phyloP scores from a whole-genome alignment of 2,888 invertebrate genomes.

The Cerceris rybyensis region DNA sequence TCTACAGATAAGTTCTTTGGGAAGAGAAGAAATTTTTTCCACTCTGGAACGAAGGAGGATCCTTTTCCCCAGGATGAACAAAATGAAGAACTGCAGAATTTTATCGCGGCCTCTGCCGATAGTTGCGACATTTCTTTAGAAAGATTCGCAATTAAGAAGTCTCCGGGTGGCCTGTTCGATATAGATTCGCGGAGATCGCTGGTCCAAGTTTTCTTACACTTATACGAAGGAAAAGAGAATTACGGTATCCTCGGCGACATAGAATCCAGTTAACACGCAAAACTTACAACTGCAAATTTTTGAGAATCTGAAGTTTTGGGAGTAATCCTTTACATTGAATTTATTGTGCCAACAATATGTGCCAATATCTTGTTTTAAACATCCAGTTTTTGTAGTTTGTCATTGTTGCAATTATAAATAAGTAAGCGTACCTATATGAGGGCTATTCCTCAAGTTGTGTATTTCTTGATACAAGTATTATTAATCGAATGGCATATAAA shows the following conservation, averaged over 20 bases:
- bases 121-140: slow-evolving; percentile 33
- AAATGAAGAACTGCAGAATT: slow-evolving; percentile 19
- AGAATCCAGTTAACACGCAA: background rate
- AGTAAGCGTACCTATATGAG: too few species aligned
- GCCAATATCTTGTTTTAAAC: too few species aligned
- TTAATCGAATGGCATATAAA: too few species aligned
- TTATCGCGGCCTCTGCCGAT: slow-evolving; percentile 17
- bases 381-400: too few species aligned
- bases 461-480: too few species aligned
- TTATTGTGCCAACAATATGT: too few species aligned
- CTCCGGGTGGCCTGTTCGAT: background rate
- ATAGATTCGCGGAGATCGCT: background rate
- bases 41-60: background rate
- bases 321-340: too few species aligned
- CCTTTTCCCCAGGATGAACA: slow-evolving; percentile 1
- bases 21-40: slow-evolving; percentile 12
- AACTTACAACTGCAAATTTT: background rate
- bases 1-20: slow-evolving; percentile 15
- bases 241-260: slow-evolving; percentile 9
- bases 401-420: too few species aligned
- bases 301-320: too few species aligned
- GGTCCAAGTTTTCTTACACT: slow-evolving; percentile 35
- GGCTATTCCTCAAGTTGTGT: too few species aligned
- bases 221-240: slow-evolving; percentile 29
- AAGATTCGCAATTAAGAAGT: slow-evolving; percentile 50